Percentiles rank a stretch among this genome's conserved stretches.
Conservation (phyloP, 2,113 vertebrate species). For the Calidris pugnax region DNA sequence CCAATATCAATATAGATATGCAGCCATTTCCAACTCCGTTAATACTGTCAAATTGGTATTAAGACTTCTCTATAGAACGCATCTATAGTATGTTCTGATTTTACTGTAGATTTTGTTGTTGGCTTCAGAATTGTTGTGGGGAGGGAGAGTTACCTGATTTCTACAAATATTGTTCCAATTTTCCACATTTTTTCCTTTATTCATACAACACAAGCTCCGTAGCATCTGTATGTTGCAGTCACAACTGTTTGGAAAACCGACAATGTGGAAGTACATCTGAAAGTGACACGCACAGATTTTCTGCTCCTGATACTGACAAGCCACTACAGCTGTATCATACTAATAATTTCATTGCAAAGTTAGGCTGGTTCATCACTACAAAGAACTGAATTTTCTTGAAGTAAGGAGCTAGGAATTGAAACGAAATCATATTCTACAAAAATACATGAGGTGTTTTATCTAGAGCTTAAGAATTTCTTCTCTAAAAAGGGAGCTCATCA, state of each 20-base stretch:
- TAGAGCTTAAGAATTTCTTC: neutral
- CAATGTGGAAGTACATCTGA: neutral
- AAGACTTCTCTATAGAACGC: neutral
- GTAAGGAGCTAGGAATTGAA: neutral
- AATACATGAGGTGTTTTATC: neutral
- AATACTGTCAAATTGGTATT: neutral
- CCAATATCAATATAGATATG: neutral
- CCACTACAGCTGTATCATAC: neutral
- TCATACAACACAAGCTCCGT: neutral
- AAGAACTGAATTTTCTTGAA: neutral
- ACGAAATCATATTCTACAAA: neutral
- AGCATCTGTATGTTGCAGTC: neutral
- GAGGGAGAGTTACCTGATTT: neutral
- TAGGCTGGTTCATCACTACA: neutral
- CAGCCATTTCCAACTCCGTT: neutral
- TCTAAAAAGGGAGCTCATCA: neutral
- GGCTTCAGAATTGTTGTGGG: neutral
- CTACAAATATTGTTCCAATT: neutral
- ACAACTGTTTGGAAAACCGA: neutral
- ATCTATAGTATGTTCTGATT: neutral
- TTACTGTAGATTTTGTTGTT: neutral
- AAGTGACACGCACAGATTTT: neutral
- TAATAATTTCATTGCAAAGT: neutral
- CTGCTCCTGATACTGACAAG: neutral
- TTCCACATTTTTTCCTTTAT: neutral